A percentile compares a stretch with the other conserved stretches of the same genome.
phyloP scores from a whole-genome alignment of 2,113 vertebrate species.

The Solea solea region DNA sequence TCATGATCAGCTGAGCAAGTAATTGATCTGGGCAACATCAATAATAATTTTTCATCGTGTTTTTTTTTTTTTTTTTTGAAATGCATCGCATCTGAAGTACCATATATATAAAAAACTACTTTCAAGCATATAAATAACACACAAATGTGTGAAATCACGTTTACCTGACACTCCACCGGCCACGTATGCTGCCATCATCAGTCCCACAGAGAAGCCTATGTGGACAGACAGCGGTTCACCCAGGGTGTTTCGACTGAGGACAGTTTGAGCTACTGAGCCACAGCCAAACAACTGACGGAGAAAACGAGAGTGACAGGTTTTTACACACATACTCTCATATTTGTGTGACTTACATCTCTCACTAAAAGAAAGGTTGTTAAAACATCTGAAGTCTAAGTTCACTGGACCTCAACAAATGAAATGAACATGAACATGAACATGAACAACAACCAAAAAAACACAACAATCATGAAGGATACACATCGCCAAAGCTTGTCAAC shows the following conservation, averaged over 20 bases:
- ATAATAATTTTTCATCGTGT: neutral
- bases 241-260: slow-evolving; percentile 86
- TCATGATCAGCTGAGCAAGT: neutral
- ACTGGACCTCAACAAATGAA: neutral
- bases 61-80: too few species aligned
- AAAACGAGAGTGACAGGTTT: neutral
- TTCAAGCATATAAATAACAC: neutral
- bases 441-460: neutral
- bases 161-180: slow-evolving; percentile 93
- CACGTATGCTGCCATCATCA: slow-evolving; percentile 88
- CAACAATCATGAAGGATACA: too few species aligned
- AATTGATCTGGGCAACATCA: neutral
- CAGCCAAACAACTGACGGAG: slow-evolving; percentile 85
- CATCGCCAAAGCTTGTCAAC: too few species aligned
- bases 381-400: neutral
- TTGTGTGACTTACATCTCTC: neutral
- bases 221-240: slow-evolving; percentile 85
- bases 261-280: slow-evolving; percentile 88
- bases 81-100: neutral
- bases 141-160: neutral
- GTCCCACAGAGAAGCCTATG: slow-evolving; percentile 88
- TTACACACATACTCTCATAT: neutral
- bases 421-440: neutral
- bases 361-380: neutral
- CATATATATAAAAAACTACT: neutral